phyloP scores from a whole-genome alignment of 2,797 vertebrate genomes.

The Myotis myotis region DNA sequence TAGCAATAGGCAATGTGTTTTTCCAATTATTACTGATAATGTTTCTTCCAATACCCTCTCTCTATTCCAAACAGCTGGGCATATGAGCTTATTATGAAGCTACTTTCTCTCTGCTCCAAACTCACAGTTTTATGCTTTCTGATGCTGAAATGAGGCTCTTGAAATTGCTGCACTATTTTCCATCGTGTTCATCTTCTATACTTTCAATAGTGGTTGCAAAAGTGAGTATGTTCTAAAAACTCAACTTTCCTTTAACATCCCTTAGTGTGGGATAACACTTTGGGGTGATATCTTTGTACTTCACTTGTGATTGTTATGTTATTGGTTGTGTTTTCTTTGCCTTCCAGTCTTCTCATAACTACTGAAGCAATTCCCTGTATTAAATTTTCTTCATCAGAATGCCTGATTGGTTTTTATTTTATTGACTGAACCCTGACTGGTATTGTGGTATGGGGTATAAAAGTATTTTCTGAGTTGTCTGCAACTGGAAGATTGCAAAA shows the following conservation, averaged over 20 bases:
- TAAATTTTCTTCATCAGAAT: background rate
- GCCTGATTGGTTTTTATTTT: background rate
- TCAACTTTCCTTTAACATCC: background rate
- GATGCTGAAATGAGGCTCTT: background rate
- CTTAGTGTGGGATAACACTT: background rate
- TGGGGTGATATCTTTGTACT: background rate
- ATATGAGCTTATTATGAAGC: background rate
- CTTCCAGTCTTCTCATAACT: background rate
- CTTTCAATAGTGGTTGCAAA: background rate
- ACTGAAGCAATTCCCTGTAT: background rate
- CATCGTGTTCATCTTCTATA: background rate
- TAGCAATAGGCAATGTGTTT: background rate
- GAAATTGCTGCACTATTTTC: background rate
- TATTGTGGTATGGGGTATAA: background rate
- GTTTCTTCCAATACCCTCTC: background rate
- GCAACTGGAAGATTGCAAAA: background rate
- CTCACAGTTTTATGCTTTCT: background rate
- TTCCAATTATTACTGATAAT: background rate
- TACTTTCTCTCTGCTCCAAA: background rate
- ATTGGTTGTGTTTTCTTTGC: background rate
- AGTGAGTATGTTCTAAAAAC: background rate
- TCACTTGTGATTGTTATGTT: background rate
- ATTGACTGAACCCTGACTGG: background rate
- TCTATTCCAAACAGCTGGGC: background rate
- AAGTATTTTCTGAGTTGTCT: background rate